Evolutionary conservation across 2,797 vertebrate species (phyloP), one percentile per base, ranked within the genome.

Genomic region (Enteromius anoplus): DNA sequence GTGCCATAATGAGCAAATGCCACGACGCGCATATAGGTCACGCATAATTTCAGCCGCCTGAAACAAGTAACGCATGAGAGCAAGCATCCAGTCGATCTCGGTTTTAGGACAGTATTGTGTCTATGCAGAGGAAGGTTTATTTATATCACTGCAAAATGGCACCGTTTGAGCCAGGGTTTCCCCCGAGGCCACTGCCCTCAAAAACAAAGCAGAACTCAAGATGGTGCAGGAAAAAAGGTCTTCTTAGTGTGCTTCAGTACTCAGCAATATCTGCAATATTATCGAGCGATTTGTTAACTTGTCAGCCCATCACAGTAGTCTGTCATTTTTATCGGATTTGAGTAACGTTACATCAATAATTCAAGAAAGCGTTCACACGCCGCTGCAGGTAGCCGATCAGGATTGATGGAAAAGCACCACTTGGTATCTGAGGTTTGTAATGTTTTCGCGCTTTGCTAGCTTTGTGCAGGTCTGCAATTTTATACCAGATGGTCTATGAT

Each of bases 101-200:
- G 68, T 23, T 62, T 80, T 85, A 51, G 78, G 34, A 32, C 42
- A 65, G 55, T 32, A 64, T 64, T 75, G 55, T 78, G 78, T 86
- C 82, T 86, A 88, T 81, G 89, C 89, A 90, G 85, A 88, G 89
- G 86, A 77, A 34, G 80, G 70, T 89, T 66, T 84, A 86, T 84
- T 80, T 87, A 84, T 90, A 88, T 85, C 76, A 69, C 85, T 88
- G 85, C 83, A 89, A 91, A 92, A 91, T 89, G 91, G 87, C 88
- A 89, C 26, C 9, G 83, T 86, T 75, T 86, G 72, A 83, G 82
- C 60, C 71, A 68, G 85, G 81, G 83, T 47, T 66, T 86, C 75
- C 85, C 79, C 29, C 29, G 88, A 58, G 86, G 80, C 84, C 80
- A 66, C 79, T 87, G 87, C 84, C 87, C 85, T 87, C 21, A 81